phyloP scores from a whole-genome alignment of 1,140 invertebrate genomes.

The Saccostrea echinata region DNA sequence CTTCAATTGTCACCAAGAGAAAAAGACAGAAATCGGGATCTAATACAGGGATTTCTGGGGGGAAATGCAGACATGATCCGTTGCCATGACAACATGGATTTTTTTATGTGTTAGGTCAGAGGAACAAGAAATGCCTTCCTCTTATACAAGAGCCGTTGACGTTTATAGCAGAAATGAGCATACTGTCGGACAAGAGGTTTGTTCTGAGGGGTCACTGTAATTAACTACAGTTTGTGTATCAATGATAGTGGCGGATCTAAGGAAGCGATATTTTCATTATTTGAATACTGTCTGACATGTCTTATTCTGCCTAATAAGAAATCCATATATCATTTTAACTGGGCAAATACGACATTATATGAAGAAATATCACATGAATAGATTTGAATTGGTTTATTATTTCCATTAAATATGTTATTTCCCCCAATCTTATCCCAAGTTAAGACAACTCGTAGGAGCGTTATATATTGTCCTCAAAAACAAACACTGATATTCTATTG shows the following conservation, averaged over 20 bases:
- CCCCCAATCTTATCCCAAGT: no score
- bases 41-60: not conserved
- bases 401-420: no score
- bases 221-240: not conserved
- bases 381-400: no score
- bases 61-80: not conserved
- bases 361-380: no score
- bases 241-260: not conserved
- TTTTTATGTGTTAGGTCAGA: slow-evolving; percentile 16
- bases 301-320: no score
- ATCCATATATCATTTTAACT: no score
- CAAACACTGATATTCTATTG: no score
- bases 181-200: not conserved
- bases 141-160: not conserved
- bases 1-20: not conserved
- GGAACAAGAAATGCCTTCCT: not conserved
- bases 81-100: not conserved
- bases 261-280: not conserved
- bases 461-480: no score
- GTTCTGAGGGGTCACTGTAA: not conserved
- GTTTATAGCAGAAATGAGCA: not conserved
- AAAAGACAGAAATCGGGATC: not conserved
- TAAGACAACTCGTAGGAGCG: no score
- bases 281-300: no score
- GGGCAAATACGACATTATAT: no score